Base-by-base conservation (phyloP, 53 echinoderm and acorn worm species). In the Astropecten irregularis region DNA sequence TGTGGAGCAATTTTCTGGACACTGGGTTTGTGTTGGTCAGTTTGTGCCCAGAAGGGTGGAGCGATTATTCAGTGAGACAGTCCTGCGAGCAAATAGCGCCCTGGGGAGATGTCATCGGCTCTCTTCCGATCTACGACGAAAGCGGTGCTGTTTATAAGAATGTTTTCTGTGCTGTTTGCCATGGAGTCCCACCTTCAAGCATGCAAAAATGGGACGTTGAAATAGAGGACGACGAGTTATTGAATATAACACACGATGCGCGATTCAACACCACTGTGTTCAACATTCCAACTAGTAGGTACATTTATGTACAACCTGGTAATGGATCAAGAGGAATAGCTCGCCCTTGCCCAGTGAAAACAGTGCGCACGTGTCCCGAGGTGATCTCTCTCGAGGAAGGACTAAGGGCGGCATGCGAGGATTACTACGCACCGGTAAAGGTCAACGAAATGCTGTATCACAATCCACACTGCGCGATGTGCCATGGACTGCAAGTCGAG, bases 81-180 rank as follows among this genome's bases (percentile, higher is more conserved):
- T n/a, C 53, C 8, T 73, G 56, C 23, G 53, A 73, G 23, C 3
- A 37, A 2, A 58, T 33, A 2, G 26, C 70, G 0, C 21, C 46
- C 0, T 8, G 2, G 2, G 50, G 56, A 19, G 90, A 93, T 63
- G 76, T 88, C 59, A 73, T 93, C 40, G 52, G 81, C 0, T 83
- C 56, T 10, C 67, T 87, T 27, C 93, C 93, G 11, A 90, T 93
- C 2, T 87, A 66, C 62, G 90, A 87, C 87, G 19, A 20, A 15
- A 37, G 82, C 22, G 85, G 90, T 20, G 57, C 50, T 26, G 73
- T 73, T 7, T 93, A 81, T 57, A 87, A 76, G 46, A 93, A 93
- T 59, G 47, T 90, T 16, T 90, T 88, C 77, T 93, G 93, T 44
- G 90, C 93, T 1, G 51, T 85, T 15, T 93, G 93, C 56, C 82